Evolutionary conservation across 1,140 invertebrate genomes (phyloP), one percentile per base, ranked within the genome.

Genomic region (Pseudomyrmex flavicornis): DNA sequence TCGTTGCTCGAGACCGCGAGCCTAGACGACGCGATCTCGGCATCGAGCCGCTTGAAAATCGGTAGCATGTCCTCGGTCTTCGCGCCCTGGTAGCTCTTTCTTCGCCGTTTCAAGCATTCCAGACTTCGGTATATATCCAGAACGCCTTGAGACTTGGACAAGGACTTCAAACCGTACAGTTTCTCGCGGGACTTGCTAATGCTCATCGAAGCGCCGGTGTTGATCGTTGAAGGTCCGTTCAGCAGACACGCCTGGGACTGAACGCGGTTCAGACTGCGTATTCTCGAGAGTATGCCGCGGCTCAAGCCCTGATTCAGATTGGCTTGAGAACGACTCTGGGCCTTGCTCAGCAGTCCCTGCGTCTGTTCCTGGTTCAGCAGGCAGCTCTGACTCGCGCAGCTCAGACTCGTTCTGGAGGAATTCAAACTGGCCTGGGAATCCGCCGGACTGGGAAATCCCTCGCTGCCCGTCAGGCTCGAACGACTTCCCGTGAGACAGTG

Each of bases 111-210:
- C 0, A 94, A 77, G n/a, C 91, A 93, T 74, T 94, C 93, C 15
- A 94, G 86, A 46, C 93, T 94, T 59, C 93, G 91, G 82, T 94
- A 95, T 63, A 95, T 93, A 69, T 95, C 94, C 69, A 96, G 79
- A 22, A 95, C 95, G 62, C 95, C 95, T 50, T 96, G 95, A 0
- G 95, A 96, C 83, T 95, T 95, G 0, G 95, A 95, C 35, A 96
- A 87, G 83, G 93, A 94, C 63, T 93, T 94, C 0, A 95, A 87
- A 0, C 95, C 95, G 46, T 95, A 95, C 0, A 96, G 88, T 63
- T 95, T 95, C 75, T 95, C 95, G 35, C 93, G 91, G 0, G 95
- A 95, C 13, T 93, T 90, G 26, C 91, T 94, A 13, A 94, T 86
- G 46, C 90, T 87, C 69, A 87, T 85, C 5, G 80, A 59, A 62